phyloP scores from a whole-genome alignment of 2,888 invertebrate genomes.

The Erebia aethiops region DNA sequence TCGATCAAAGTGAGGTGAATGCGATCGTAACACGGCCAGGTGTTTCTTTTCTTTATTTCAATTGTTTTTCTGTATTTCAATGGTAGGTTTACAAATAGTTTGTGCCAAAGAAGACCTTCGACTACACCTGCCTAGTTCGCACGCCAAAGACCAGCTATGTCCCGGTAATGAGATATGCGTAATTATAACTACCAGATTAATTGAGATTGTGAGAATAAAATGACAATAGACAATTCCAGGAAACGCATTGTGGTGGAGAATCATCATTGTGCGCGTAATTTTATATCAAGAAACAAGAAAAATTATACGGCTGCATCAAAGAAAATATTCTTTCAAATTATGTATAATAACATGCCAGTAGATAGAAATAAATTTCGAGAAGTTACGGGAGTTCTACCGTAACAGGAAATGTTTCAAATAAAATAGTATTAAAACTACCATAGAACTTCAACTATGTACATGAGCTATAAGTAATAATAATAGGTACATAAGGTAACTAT shows the following conservation, averaged over 20 bases:
- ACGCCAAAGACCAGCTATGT: conserved; percentile 23
- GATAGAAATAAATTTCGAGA: no score
- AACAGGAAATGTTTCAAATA: no score
- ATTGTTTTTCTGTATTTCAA: no score
- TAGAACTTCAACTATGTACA: background rate
- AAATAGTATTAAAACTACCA: background rate
- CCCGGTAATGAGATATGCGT: conserved; percentile 38
- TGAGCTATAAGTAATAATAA: background rate
- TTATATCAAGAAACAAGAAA: conserved; percentile 22
- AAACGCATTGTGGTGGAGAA: conserved; percentile 42
- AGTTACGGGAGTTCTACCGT: no score
- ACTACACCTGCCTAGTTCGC: conserved; percentile 4
- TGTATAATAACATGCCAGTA: no score
- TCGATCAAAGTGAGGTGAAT: no score
- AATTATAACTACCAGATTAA: conserved; percentile 41
- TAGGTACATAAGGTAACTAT: background rate
- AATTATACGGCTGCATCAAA: conserved; percentile 8
- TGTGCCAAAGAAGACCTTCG: background rate
- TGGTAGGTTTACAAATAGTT: background rate
- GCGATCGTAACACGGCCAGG: no score
- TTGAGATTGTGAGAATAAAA: conserved; percentile 48
- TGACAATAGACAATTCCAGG: conserved; percentile 49
- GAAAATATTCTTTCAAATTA: background rate
- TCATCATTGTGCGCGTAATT: conserved; percentile 30
- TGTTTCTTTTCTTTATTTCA: no score